Conservation (phyloP, 2,888 invertebrate genomes). For the Salpingus planirostris region DNA sequence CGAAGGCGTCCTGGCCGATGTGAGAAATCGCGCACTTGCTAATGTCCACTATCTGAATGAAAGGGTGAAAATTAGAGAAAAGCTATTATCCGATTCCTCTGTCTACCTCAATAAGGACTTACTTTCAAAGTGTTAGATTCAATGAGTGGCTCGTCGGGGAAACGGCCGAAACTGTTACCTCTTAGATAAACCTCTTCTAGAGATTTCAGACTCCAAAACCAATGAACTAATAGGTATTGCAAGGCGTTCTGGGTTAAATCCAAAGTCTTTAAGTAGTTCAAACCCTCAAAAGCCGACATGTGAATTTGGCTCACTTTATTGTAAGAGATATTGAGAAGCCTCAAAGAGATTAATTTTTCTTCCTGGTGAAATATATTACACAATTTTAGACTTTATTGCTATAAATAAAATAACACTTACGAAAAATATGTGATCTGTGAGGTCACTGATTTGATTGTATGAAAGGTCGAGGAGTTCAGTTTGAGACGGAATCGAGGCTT, state of each 20-base stretch:
- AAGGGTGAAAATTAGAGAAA: conserved; percentile 52
- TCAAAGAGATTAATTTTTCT: conserved; percentile 43
- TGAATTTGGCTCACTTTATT: conserved; percentile 56
- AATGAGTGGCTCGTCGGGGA: conserved; percentile 47
- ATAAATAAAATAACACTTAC: conserved; percentile 36
- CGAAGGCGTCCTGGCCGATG: conserved; percentile 45
- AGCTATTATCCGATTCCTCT: conserved; percentile 48
- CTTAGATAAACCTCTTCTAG: conserved; percentile 50
- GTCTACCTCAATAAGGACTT: conserved; percentile 14
- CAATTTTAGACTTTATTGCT: not conserved
- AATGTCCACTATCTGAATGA: conserved; percentile 49
- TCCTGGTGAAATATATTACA: conserved; percentile 38
- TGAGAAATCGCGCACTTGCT: conserved; percentile 51
- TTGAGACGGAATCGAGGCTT: conserved; percentile 49
- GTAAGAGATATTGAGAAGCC: conserved; percentile 47
- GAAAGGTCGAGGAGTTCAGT: conserved; percentile 55
- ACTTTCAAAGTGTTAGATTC: conserved; percentile 48
- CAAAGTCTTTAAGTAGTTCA: conserved; percentile 45
- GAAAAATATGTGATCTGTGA: conserved; percentile 53
- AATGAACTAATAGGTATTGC: conserved; percentile 46
- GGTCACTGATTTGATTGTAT: conserved; percentile 51
- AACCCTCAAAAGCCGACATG: conserved; percentile 49
- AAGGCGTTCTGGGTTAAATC: conserved; percentile 56
- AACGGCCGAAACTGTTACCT: conserved; percentile 50
- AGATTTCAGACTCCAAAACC: conserved; percentile 49